phyloP scores from a whole-genome alignment of 2,888 invertebrate genomes.

The Ferrisia virgata region DNA sequence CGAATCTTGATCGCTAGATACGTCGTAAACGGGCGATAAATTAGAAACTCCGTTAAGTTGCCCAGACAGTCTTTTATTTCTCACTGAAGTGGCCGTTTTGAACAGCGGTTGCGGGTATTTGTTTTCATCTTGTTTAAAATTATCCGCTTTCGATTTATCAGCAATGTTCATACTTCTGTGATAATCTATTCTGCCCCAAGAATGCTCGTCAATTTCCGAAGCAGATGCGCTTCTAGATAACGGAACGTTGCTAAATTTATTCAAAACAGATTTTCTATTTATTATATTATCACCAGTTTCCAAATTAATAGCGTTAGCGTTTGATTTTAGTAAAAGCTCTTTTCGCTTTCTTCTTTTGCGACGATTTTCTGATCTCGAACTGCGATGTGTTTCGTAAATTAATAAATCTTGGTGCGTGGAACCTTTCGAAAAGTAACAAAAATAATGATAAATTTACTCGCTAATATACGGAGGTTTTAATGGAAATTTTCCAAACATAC shows the following conservation, averaged over 20 bases:
- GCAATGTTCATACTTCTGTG: neutral
- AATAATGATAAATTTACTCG: neutral
- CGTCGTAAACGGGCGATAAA: constrained; percentile 32
- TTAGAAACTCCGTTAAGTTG: constrained; percentile 46
- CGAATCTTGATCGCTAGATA: constrained; percentile 41
- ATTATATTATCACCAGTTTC: constrained; percentile 51
- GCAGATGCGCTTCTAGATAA: constrained; percentile 48
- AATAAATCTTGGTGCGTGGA: constrained; percentile 60
- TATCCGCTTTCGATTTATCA: neutral
- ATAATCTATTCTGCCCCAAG: constrained; percentile 11
- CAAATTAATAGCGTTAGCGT: constrained; percentile 49
- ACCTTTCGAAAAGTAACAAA: constrained; percentile 47
- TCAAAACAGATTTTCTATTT: neutral
- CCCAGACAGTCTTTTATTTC: constrained; percentile 53
- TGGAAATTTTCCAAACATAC: constrained; percentile 1
- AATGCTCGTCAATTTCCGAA: constrained; percentile 48
- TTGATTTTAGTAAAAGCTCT: constrained; percentile 50
- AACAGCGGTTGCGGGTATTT: constrained; percentile 51
- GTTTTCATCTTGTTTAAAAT: neutral
- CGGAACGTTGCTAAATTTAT: constrained; percentile 1
- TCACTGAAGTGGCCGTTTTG: constrained; percentile 55
- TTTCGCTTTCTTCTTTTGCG: constrained; percentile 58
- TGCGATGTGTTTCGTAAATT: constrained; percentile 56
- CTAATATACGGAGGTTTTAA: too few species aligned
- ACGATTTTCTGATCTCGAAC: constrained; percentile 51